phyloP scores from a whole-genome alignment of 2,797 vertebrate species.

The Agapornis canus region DNA sequence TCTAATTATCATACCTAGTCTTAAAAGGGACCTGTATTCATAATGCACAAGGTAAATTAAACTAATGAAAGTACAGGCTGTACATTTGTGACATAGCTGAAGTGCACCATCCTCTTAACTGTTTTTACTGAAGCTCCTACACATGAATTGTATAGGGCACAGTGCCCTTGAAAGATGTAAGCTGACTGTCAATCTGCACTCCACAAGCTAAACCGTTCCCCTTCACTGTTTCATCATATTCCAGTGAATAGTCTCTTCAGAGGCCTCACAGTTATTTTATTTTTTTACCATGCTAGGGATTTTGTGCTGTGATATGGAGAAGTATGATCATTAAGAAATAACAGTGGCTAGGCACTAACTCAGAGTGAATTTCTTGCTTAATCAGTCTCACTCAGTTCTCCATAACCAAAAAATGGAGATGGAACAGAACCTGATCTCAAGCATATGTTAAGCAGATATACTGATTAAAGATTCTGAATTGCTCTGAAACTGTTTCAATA shows the following conservation, averaged over 20 bases:
- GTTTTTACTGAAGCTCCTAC: background rate
- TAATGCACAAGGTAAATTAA: background rate
- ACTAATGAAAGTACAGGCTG: background rate
- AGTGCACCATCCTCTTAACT: background rate
- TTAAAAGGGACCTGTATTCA: background rate
- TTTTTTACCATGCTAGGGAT: background rate
- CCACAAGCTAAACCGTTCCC: background rate
- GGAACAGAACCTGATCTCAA: background rate
- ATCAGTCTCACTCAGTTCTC: background rate
- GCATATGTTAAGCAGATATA: background rate
- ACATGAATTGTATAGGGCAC: accelerated
- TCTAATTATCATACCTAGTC: background rate
- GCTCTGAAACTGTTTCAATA: background rate
- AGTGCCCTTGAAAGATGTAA: background rate
- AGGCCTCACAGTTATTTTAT: background rate
- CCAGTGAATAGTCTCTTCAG: background rate
- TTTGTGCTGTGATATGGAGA: background rate
- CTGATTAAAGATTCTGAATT: background rate
- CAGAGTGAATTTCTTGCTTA: background rate
- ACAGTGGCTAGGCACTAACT: background rate
- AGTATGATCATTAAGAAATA: background rate
- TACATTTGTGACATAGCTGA: background rate
- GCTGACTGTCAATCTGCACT: background rate
- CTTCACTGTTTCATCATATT: background rate
- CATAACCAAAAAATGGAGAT: background rate